Conservation (phyloP, 1,140 invertebrate genomes). For the Heliothis virescens region DNA sequence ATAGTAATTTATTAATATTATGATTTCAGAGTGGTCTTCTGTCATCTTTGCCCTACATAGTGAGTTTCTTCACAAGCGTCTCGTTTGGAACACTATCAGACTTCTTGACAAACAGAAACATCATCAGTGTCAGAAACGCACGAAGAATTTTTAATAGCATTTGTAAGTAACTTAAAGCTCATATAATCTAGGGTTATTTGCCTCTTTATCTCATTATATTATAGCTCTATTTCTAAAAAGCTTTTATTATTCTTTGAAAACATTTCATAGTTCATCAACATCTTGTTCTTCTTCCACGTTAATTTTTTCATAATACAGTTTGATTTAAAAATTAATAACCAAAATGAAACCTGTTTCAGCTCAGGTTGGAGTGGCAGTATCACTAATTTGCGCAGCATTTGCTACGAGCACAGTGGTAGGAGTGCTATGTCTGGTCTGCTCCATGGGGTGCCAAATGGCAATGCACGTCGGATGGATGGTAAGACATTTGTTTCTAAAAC, state of each 20-base stretch:
- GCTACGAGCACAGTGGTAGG: conserved; percentile 64
- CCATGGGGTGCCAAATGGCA: conserved; percentile 88
- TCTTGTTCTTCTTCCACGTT: too few species aligned
- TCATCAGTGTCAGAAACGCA: conserved; percentile 67
- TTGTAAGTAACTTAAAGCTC: conserved; percentile 63
- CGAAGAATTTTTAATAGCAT: conserved; percentile 81
- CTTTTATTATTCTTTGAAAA: too few species aligned
- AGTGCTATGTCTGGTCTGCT: conserved; percentile 84
- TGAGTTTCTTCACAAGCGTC: conserved; percentile 75
- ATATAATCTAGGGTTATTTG: too few species aligned
- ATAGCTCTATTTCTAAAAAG: too few species aligned
- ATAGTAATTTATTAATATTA: neutral
- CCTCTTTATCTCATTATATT: too few species aligned
- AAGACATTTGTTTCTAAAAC: neutral
- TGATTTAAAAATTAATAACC: neutral
- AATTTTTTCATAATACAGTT: neutral
- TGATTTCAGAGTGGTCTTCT: conserved; percentile 87
- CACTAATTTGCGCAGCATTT: conserved; percentile 71
- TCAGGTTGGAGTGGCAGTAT: conserved; percentile 64
- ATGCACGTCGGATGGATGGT: conserved; percentile 81
- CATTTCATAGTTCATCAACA: too few species aligned
- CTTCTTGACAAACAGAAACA: conserved; percentile 69
- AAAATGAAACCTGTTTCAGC: conserved; percentile 47
- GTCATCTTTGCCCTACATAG: conserved; percentile 89
- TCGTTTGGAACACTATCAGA: conserved; percentile 77